A percentile compares a stretch with the other conserved stretches of the same genome.
Conservation (phyloP, 1,140 invertebrate species). For the Scaptomyza graminum region DNA sequence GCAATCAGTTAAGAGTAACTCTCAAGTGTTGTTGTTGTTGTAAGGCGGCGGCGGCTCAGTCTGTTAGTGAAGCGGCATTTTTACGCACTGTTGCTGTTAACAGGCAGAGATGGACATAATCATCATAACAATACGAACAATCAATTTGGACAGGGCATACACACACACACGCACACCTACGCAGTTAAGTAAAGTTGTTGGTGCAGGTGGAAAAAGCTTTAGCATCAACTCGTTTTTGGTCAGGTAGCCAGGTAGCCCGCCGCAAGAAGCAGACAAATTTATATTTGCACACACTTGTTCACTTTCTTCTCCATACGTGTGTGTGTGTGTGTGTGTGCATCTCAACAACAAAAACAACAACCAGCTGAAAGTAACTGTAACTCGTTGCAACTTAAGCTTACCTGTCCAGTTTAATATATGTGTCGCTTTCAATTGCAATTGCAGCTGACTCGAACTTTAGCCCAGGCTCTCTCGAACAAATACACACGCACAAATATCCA, state of each 20-base stretch:
- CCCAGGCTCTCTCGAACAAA: slow-evolving; percentile 36
- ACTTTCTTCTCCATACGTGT: slow-evolving; percentile 59
- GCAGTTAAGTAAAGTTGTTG: slow-evolving; percentile 32
- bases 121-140: slow-evolving; percentile 46
- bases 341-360: slow-evolving; percentile 42
- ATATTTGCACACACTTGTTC: slow-evolving; percentile 72
- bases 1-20: slow-evolving; percentile 53
- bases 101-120: slow-evolving; percentile 51
- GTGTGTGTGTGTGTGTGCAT: slow-evolving; percentile 16
- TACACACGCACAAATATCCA: slow-evolving; percentile 25
- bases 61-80: background rate
- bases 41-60: slow-evolving; percentile 12
- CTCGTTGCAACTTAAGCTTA: slow-evolving; percentile 42
- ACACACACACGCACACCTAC: slow-evolving; percentile 36
- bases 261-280: slow-evolving; percentile 53
- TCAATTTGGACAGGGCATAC: slow-evolving; percentile 53
- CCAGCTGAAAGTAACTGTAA: slow-evolving; percentile 66
- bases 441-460: slow-evolving; percentile 51
- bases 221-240: slow-evolving; percentile 56
- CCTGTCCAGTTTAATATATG: slow-evolving; percentile 55
- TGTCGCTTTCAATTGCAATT: slow-evolving; percentile 71
- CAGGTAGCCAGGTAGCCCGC: slow-evolving; percentile 23
- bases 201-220: slow-evolving; percentile 42
- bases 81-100: slow-evolving; percentile 60
- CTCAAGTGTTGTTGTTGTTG: slow-evolving; percentile 34